Conservation (phyloP, 2,797 vertebrate genomes). For the Siniperca undulata region DNA sequence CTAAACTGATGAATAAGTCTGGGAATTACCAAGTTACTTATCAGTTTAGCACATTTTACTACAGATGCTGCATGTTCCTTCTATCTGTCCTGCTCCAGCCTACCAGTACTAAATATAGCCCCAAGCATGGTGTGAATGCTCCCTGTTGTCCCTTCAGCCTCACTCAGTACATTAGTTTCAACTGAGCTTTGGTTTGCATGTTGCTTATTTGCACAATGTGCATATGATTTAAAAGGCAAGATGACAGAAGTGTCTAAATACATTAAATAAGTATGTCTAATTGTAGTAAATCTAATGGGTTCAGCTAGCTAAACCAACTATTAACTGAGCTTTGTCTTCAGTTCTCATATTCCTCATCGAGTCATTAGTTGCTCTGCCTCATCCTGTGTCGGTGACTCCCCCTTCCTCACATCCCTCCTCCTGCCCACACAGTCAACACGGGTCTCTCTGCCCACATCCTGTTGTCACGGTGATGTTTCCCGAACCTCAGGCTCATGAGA, state of each 20-base stretch:
- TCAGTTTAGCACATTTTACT: too few relatives aligned
- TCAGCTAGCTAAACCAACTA: constrained; percentile 4
- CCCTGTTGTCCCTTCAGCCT: constrained; percentile 49
- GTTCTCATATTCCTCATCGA: constrained; percentile 36
- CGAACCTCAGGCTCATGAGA: constrained; percentile 58
- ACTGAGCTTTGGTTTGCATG: constrained; percentile 15
- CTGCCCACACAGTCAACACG: constrained; percentile 68
- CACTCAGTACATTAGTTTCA: constrained; percentile 35
- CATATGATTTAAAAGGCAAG: constrained; percentile 8
- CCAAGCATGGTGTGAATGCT: constrained; percentile 37
- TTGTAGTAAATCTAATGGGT: not conserved
- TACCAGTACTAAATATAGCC: constrained; percentile 69
- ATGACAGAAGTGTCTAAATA: not conserved
- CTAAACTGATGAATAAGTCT: constrained; percentile 44
- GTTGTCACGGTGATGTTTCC: constrained; percentile 75
- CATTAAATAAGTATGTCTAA: constrained; percentile 6
- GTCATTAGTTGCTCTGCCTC: constrained; percentile 56
- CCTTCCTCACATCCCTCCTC: constrained; percentile 65
- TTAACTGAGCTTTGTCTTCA: constrained; percentile 27
- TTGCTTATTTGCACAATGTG: not conserved
- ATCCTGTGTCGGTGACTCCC: constrained; percentile 58
- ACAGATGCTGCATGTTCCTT: too few relatives aligned
- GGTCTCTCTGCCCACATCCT: constrained; percentile 74
- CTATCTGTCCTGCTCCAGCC: constrained; percentile 43
- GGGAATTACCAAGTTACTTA: not conserved